Percentiles rank a stretch among this genome's conserved stretches.
These are phyloP conservation scores for Zophobas atratus DNA, from an alignment of 1,140 invertebrate genomes.

Conservation along the genomic window DNA sequence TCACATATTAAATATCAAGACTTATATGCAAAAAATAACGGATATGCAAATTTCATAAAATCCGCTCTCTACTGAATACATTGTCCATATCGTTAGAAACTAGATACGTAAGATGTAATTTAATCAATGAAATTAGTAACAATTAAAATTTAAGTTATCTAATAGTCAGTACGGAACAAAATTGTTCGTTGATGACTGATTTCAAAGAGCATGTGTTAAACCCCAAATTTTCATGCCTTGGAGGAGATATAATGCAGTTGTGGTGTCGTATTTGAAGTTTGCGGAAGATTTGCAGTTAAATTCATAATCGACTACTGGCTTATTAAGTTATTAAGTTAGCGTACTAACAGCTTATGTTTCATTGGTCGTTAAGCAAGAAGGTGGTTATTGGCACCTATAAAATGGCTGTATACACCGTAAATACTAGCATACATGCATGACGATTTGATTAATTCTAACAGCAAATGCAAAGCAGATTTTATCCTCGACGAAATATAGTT, in stretches of 20 bases:
- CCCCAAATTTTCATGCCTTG: background rate
- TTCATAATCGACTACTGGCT: constrained; percentile 10
- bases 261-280: background rate
- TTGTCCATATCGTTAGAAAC: too few species aligned
- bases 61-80: too few species aligned
- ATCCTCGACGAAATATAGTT: background rate
- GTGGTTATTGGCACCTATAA: constrained; percentile 3
- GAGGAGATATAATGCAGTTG: background rate
- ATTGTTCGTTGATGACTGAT: too few species aligned
- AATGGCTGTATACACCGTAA: constrained; percentile 1
- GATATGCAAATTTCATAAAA: too few species aligned
- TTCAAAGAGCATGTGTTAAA: too few species aligned
- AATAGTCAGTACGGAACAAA: too few species aligned
- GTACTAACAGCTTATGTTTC: constrained; percentile 21
- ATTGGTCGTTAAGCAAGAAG: constrained; percentile 8
- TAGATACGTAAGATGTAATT: too few species aligned
- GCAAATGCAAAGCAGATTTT: background rate
- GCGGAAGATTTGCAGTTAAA: constrained; percentile 10
- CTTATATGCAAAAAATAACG: too few species aligned
- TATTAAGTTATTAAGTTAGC: constrained; percentile 21
- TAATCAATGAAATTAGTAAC: too few species aligned
- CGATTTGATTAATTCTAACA: background rate
- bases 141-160: too few species aligned
- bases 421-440: background rate
- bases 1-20: too few species aligned